A percentile compares a stretch with the other conserved stretches of the same genome.
Conservation (phyloP, 2,888 invertebrate genomes). For the Conus canariensis region DNA sequence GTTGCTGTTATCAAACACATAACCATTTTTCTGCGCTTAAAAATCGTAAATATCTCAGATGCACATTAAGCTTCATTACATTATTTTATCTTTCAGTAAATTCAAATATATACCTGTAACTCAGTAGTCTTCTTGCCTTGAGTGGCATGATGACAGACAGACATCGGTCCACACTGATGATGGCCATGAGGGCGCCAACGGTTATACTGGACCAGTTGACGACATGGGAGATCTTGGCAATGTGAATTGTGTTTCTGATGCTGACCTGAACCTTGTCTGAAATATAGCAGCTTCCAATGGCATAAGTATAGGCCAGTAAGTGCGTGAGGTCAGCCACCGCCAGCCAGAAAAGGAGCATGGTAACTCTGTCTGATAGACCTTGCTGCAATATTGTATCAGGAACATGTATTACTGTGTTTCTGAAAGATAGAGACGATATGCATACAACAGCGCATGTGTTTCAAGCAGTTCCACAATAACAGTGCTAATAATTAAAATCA, state of each 20-base stretch:
- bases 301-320: not conserved
- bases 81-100: too few relatives aligned
- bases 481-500: too few relatives aligned
- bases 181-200: not conserved
- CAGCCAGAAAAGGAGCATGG: not conserved
- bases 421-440: too few relatives aligned
- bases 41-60: too few relatives aligned
- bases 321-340: not conserved
- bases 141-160: not conserved
- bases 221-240: not conserved
- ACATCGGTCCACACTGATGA: not conserved
- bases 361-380: not conserved
- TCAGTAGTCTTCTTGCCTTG: not conserved
- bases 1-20: too few relatives aligned
- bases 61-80: too few relatives aligned
- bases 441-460: too few relatives aligned
- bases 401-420: too few relatives aligned
- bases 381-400: not conserved
- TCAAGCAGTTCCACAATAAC: too few relatives aligned
- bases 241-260: not conserved
- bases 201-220: not conserved
- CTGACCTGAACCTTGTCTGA: not conserved
- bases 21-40: too few relatives aligned
- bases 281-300: not conserved
- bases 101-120: not conserved